Base-by-base conservation (phyloP, 2,888 invertebrate species). In the Drosophila paracracens region DNA sequence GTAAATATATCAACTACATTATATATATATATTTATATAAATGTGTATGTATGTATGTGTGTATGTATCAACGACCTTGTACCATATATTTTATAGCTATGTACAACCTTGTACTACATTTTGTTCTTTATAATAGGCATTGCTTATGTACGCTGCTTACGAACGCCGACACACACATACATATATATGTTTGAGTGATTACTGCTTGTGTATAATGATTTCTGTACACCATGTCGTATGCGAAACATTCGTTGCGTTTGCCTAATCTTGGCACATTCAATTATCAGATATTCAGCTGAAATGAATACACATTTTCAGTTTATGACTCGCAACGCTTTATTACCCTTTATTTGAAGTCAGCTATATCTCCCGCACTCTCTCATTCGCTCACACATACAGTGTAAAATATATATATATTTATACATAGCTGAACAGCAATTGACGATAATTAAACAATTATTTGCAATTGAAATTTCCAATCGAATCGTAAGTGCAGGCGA, bases 391-490 rank as follows among this genome's bases (percentile, higher is more conserved):
- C 13, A 25, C 40, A 21, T 16, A 48, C 40, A 52, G 21, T 46
- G 16, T 25, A 46, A 16, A 46, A 46, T 21, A 46, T 18, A 35
- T 13, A 46, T 21, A 46, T 18, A 35, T 13, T 10, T 18, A 50
- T 18, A 66, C 54, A n/a, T 27, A 38, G 43, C 53, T 67, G 53
- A 59, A 60, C 60, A 77, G 81, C 77, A 88, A 89, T 89, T 85
- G 82, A 70, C 31, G 70, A 78, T 89, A 89, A 85, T 85, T 82
- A 88, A 84, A 71, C 74, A 73, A 79, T 84, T 79, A 79, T 79
- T 81, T 79, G 77, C 85, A 89, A 88, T 87, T 89, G 69, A 76
- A 89, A 84, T 78, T 84, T 69, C 57, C 83, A 89, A 81, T 88
- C 74, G 73, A 78, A 78, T 74, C 70, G 73, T 60, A 71, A 69